Conservation (phyloP, 2,888 invertebrate species). For the Tanytarsus gracilentus region DNA sequence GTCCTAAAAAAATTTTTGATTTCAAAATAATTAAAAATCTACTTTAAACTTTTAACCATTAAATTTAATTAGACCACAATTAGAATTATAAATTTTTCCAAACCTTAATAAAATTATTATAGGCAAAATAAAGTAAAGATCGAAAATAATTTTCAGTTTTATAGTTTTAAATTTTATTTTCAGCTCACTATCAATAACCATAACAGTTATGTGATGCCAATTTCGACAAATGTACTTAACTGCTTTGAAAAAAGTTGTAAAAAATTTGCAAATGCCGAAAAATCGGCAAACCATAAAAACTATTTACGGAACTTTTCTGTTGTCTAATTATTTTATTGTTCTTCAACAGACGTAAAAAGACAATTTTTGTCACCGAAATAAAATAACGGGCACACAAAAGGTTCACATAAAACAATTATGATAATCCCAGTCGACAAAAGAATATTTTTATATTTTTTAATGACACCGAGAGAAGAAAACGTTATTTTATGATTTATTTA, state of each 20-base stretch:
- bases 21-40: too few species aligned
- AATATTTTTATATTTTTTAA: too few species aligned
- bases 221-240: too few species aligned
- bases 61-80: too few species aligned
- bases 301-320: conserved; percentile 10
- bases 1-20: too few species aligned
- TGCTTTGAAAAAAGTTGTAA: neutral
- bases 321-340: conserved; percentile 8
- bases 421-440: conserved; percentile 13
- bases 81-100: too few species aligned
- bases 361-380: neutral
- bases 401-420: conserved; percentile 11
- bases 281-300: neutral
- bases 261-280: neutral
- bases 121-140: too few species aligned
- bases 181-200: too few species aligned
- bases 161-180: too few species aligned
- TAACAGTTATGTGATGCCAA: too few species aligned
- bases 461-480: neutral
- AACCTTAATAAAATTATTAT: too few species aligned
- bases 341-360: neutral
- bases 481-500: neutral
- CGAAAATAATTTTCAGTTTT: neutral
- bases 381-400: neutral
- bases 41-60: too few species aligned